phyloP scores from a whole-genome alignment of 37 sponge, comb jelly and placozoan species.

The Ianthella basta region DNA sequence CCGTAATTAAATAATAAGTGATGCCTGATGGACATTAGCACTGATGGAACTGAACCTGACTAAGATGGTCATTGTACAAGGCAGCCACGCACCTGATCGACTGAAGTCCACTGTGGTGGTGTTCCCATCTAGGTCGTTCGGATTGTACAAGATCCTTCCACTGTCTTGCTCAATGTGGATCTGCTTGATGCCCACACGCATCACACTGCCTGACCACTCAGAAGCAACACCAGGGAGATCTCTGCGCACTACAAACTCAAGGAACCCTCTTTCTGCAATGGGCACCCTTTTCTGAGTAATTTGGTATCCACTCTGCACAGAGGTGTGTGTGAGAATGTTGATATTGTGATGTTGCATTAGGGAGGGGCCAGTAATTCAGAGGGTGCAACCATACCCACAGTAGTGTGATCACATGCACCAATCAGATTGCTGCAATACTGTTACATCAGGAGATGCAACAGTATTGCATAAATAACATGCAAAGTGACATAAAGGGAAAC shows the following conservation, averaged over 20 bases:
- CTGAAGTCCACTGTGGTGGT: slow-evolving; percentile 64
- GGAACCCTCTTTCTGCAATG: slow-evolving; percentile 51
- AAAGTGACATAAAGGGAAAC: too few species aligned
- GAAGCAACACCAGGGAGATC: not conserved
- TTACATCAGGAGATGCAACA: too few species aligned
- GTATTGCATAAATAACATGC: too few species aligned
- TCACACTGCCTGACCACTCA: not conserved
- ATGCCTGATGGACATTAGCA: too few species aligned
- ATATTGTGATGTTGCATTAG: not conserved
- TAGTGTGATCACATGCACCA: too few species aligned
- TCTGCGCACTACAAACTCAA: slow-evolving; percentile 25
- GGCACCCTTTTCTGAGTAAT: slow-evolving; percentile 74
- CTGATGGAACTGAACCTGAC: too few species aligned
- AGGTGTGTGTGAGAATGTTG: too few species aligned
- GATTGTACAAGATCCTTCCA: slow-evolving; percentile 33
- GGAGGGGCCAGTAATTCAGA: too few species aligned
- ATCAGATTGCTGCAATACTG: too few species aligned
- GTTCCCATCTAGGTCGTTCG: not conserved
- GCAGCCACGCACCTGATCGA: slow-evolving; percentile 56
- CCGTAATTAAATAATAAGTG: too few species aligned
- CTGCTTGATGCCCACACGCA: slow-evolving; percentile 32
- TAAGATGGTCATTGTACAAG: too few species aligned
- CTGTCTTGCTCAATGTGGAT: slow-evolving; percentile 80
- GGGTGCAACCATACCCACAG: too few species aligned
- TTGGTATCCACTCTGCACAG: slow-evolving; percentile 59